Conservation (phyloP, 2,113 vertebrate genomes). For the Puntigrus tetrazona region DNA sequence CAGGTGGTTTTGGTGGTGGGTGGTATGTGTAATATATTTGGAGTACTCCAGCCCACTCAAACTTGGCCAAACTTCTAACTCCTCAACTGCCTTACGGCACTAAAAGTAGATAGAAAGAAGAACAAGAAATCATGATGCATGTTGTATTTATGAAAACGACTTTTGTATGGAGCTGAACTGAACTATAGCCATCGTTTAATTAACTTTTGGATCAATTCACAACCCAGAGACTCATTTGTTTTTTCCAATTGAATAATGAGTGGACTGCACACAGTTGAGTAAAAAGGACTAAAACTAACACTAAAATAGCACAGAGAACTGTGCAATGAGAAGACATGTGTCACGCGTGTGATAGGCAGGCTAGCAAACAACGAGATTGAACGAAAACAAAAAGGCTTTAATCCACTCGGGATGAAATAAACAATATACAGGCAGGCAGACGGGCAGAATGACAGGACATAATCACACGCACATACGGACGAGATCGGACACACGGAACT, state of each 20-base stretch:
- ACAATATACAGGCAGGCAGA: too few relatives aligned
- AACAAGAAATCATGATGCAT: not conserved
- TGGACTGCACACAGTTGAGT: not conserved
- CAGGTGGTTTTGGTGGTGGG: conserved; percentile 33
- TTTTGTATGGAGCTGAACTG: not conserved
- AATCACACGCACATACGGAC: too few relatives aligned
- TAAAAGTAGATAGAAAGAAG: conserved; percentile 26
- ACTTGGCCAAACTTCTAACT: not conserved
- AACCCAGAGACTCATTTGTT: not conserved
- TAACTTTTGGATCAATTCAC: conserved; percentile 5
- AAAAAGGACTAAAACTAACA: not conserved
- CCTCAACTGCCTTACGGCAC: not conserved
- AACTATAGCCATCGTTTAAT: not conserved
- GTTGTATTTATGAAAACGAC: not conserved
- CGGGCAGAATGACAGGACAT: too few relatives aligned
- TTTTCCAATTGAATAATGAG: not conserved
- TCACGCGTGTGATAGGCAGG: too few relatives aligned
- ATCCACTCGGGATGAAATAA: too few relatives aligned
- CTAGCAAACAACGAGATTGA: too few relatives aligned
- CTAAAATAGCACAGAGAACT: not conserved
- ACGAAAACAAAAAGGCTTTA: too few relatives aligned
- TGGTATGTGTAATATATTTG: conserved; percentile 4
- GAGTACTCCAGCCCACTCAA: not conserved
- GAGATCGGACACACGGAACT: too few relatives aligned
- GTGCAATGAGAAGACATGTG: not conserved